Percentiles rank a stretch among this genome's conserved stretches.
phyloP scores from a whole-genome alignment of 1,140 invertebrate species.

The Caenorhabditis latens region DNA sequence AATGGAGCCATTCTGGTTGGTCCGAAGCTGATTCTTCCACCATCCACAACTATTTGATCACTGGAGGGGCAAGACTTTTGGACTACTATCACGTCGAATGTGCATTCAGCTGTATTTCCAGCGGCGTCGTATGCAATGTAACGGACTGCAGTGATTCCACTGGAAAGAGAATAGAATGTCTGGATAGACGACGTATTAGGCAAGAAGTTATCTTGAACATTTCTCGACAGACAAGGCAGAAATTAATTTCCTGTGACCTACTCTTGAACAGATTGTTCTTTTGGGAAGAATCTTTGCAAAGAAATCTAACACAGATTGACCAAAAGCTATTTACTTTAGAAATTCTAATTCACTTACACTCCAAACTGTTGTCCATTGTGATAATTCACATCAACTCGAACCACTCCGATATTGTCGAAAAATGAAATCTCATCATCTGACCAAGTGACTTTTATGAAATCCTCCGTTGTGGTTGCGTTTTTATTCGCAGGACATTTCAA shows the following conservation, averaged over 20 bases:
- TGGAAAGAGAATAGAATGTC: background rate
- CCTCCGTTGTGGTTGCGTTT: background rate
- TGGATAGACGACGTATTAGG: no score
- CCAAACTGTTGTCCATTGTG: conserved; percentile 45
- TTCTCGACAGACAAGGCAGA: no score
- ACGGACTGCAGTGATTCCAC: conserved; percentile 24
- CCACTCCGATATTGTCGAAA: conserved; percentile 22
- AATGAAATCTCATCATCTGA: conserved; percentile 21
- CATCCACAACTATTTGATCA: background rate
- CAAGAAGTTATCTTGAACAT: no score
- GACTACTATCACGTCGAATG: conserved; percentile 11
- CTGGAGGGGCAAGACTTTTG: background rate
- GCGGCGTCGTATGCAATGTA: conserved; percentile 22
- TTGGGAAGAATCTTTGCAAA: no score
- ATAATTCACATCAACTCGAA: conserved; percentile 4
- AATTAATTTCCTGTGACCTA: no score
- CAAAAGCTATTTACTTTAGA: no score
- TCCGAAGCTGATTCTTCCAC: background rate
- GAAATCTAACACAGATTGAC: no score
- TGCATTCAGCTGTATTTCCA: conserved; percentile 24
- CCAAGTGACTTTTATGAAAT: conserved; percentile 27
- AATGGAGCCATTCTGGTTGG: background rate
- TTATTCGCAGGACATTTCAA: background rate
- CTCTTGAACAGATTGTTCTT: no score
- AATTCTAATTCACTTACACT: background rate